These are phyloP conservation scores for Alfaro cultratus DNA, from an alignment of 2,797 vertebrate species.

Conservation along the genomic window DNA sequence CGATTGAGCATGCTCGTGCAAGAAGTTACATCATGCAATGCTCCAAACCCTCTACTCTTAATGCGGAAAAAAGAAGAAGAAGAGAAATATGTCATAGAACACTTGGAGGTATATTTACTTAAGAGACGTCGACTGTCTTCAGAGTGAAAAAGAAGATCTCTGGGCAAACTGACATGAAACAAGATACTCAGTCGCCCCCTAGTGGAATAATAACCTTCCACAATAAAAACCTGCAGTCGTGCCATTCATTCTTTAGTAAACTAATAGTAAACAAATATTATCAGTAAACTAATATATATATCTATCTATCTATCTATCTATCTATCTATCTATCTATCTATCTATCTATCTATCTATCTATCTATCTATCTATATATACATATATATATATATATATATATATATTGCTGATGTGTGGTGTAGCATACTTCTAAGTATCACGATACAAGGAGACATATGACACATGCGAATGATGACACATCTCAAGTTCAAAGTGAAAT, in stretches of 20 bases:
- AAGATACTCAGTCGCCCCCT: slow-evolving; percentile 72
- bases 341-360: no score
- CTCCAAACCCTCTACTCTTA: neutral
- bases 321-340: no score
- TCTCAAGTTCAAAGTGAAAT: neutral
- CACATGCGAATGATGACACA: neutral
- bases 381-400: no score
- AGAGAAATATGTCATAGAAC: neutral
- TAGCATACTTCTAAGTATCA: no score
- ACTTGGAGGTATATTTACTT: neutral
- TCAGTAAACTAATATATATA: no score
- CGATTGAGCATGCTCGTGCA: neutral
- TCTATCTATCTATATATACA: no score
- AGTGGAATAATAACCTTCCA: slow-evolving; percentile 50
- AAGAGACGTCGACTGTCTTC: neutral
- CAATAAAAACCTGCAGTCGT: slow-evolving; percentile 11
- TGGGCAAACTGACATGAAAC: neutral
- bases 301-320: no score
- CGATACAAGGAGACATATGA: no score
- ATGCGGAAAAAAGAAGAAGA: neutral
- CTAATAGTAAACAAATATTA: slow-evolving; percentile 2
- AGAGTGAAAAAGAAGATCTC: neutral
- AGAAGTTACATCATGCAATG: neutral
- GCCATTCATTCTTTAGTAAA: neutral
- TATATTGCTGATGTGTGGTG: neutral